These are phyloP conservation scores for Lepidochrysops patricia DNA, from an alignment of 2,888 invertebrate species.

Conservation along the genomic window DNA sequence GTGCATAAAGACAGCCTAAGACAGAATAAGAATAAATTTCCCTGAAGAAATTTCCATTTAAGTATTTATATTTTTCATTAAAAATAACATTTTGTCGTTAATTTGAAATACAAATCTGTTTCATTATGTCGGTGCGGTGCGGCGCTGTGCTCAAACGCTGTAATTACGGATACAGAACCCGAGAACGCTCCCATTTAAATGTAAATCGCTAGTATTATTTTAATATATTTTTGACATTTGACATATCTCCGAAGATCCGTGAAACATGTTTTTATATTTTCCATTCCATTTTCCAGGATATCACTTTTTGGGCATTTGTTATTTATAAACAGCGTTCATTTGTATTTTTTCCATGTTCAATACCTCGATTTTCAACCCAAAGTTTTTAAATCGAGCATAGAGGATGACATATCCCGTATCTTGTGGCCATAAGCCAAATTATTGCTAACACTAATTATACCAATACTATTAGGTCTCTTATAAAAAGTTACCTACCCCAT, in stretches of 20 bases:
- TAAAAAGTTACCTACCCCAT: no score
- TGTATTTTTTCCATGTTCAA: no score
- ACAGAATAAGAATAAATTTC: neutral
- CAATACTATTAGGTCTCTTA: no score
- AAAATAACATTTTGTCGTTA: neutral
- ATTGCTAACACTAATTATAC: no score
- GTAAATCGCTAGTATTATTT: neutral
- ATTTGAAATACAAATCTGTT: neutral
- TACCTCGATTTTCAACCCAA: no score
- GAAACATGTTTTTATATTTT: neutral
- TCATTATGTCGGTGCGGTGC: neutral
- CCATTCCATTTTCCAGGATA: neutral
- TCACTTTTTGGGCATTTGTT: neutral
- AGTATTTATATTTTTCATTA: neutral
- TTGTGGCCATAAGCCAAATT: no score
- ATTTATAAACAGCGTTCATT: neutral
- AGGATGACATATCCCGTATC: no score
- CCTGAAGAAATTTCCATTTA: neutral
- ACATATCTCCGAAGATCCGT: neutral
- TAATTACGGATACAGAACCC: slow-evolving; percentile 8
- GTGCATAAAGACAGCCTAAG: no score
- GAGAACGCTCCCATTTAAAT: slow-evolving; percentile 5
- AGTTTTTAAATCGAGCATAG: no score
- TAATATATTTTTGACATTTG: neutral
- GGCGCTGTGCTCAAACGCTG: neutral